A percentile compares a stretch with the other conserved stretches of the same genome.
Evolutionary conservation across 2,113 vertebrate genomes (phyloP).

Genomic region (Pseudorectes ferrugineus): DNA sequence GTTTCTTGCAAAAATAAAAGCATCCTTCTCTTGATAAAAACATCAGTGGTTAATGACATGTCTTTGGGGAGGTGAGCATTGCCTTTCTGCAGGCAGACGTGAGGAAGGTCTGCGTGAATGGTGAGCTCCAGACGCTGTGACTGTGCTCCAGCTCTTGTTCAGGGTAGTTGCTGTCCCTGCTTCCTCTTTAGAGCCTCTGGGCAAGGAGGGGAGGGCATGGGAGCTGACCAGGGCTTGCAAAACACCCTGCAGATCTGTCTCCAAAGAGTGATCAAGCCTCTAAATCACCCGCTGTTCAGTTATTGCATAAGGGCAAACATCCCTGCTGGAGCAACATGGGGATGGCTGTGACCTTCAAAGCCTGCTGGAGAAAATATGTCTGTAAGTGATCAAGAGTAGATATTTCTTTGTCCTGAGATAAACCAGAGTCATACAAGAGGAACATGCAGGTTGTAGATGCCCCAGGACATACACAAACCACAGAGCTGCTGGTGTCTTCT

Average conservation of each 20-base stretch:
- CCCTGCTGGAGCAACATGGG: fast-evolving
- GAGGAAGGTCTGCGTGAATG: not conserved
- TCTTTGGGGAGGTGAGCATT: not conserved
- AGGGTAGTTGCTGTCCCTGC: not conserved
- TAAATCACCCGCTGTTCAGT: not conserved
- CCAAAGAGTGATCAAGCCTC: not conserved
- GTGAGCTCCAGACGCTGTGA: fast-evolving
- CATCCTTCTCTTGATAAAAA: not conserved
- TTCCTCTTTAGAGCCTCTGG: not conserved
- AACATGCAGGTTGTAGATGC: not conserved
- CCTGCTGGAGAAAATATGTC: not conserved
- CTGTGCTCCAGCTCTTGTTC: not conserved
- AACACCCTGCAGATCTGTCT: not conserved
- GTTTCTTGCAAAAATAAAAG: not conserved
- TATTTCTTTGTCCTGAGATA: not conserved
- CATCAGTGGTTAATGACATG: not conserved
- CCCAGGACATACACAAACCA: not conserved
- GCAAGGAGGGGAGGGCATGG: not conserved
- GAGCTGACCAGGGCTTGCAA: not conserved
- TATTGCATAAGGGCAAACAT: not conserved
- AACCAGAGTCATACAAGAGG: not conserved
- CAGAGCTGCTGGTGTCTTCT: not conserved
- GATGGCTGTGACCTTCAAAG: not conserved
- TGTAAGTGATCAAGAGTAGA: not conserved
- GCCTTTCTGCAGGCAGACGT: not conserved